phyloP scores from a whole-genome alignment of 1,140 invertebrate species.

The Atta texana region DNA sequence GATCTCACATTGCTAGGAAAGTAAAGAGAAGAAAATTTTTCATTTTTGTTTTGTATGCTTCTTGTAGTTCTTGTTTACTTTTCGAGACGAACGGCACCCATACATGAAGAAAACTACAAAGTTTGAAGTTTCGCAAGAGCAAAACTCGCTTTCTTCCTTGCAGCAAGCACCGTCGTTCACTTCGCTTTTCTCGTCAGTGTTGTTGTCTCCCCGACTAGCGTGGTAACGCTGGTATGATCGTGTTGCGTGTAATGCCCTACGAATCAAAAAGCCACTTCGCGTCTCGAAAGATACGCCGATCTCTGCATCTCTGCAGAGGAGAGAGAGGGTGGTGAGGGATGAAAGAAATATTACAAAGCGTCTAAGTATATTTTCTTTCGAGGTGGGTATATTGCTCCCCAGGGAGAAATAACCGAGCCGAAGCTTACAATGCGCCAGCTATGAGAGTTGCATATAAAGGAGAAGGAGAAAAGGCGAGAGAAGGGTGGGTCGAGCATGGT shows the following conservation, averaged over 20 bases:
- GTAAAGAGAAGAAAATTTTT: not conserved
- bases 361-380: constrained; percentile 67
- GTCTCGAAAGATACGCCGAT: constrained; percentile 16
- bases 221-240: not conserved
- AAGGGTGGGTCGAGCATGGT: not conserved
- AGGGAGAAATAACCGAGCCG: constrained; percentile 67
- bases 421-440: constrained; percentile 64
- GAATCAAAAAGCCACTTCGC: constrained; percentile 24
- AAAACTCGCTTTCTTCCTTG: not conserved
- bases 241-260: not conserved
- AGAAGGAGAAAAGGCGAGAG: constrained; percentile 23
- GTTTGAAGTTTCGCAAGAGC: not conserved
- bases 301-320: not conserved
- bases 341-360: constrained; percentile 66
- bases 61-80: not conserved
- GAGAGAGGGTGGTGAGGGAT: not conserved
- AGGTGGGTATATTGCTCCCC: constrained; percentile 64
- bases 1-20: too few relatives aligned
- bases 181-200: not conserved
- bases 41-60: not conserved
- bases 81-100: not conserved
- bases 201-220: not conserved
- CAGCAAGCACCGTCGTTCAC: not conserved
- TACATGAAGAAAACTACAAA: not conserved
- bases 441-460: constrained; percentile 69